A percentile compares a stretch with the other conserved stretches of the same genome.
Evolutionary conservation across 2,888 invertebrate genomes (phyloP).

Genomic region (Onthophagus sagittarius): DNA sequence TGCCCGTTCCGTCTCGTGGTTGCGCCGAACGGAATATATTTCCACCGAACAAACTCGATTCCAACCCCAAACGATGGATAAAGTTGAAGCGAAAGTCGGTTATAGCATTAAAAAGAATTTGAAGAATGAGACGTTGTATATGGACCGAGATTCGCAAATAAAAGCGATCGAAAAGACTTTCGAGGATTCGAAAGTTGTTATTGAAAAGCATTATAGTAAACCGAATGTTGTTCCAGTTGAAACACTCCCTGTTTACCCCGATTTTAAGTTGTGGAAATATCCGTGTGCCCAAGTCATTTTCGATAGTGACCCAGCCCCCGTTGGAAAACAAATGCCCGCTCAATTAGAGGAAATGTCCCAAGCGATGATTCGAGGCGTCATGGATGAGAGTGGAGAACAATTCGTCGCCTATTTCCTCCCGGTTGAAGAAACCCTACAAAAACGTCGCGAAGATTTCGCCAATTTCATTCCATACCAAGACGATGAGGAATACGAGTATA

Average conservation of each 20-base stretch:
- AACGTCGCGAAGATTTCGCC: conserved; percentile 77
- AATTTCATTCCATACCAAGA: conserved; percentile 78
- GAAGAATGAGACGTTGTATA: conserved; percentile 84
- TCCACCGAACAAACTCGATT: conserved; percentile 98
- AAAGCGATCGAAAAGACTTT: conserved; percentile 97
- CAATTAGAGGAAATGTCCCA: conserved; percentile 98
- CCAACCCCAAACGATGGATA: conserved; percentile 93
- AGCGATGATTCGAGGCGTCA: conserved; percentile 99
- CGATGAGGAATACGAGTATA: conserved; percentile 92
- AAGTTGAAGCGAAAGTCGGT: conserved; percentile 98
- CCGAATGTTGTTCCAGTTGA: conserved; percentile 91
- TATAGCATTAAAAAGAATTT: conserved; percentile 95
- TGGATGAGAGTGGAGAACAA: conserved; percentile 98
- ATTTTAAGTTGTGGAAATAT: conserved; percentile 96
- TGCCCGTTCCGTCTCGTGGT: conserved; percentile 96
- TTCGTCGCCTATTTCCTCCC: conserved; percentile 99
- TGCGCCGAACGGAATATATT: conserved; percentile 97
- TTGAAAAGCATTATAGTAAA: conserved; percentile 94
- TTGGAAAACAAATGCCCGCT: conserved; percentile 78
- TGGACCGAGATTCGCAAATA: conserved; percentile 96
- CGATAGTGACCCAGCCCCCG: conserved; percentile 95
- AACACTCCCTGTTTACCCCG: conserved; percentile 84
- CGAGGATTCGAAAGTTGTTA: conserved; percentile 78
- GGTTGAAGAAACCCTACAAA: conserved; percentile 85
- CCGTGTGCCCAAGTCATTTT: conserved; percentile 98